Base-by-base conservation (phyloP, 2,113 vertebrate species). In the Caretta caretta region DNA sequence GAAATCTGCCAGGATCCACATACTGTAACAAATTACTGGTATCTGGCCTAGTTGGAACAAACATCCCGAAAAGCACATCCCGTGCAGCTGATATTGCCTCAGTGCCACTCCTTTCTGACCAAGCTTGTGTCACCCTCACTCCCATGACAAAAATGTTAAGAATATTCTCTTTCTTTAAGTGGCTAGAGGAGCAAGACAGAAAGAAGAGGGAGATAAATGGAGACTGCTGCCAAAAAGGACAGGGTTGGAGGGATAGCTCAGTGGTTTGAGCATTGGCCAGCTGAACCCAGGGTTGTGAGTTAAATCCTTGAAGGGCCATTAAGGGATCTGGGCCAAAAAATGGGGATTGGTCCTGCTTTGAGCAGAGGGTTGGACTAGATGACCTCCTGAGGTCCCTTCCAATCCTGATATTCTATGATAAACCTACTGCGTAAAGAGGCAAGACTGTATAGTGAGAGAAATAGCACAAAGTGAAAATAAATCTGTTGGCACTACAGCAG, bases 41-140 rank as follows among this genome's bases (percentile, higher is more conserved):
- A 94, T 95, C 93, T 95, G 95, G 95, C 35, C 29, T 92, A 91
- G 89, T 17, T 96, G 72, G 29, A 94, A n/a, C 51, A 84, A 94
- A 92, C 78, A 92, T 56, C 16, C 4, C 3, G 6, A 72, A 96
- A 97, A 82, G 14, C 78, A 19, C 1, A 35, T 82, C 16, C 59
- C 50, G 11, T 9, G 57, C 13, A 48, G 4, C 25, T 86, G 92
- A 94, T 24, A 53, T 90, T 72, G 35, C 50, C 38, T 56, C 16
- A 87, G 10, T 24, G 6, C 1, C 24, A 27, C 80, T 89, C 81
- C 93, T 94, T 84, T 17, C 90, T 56, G 79, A 80, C 91, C 16
- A 11, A 3, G 14, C 25, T 49, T 62, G 50, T 84, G 65, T 4
- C 56, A 42, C 2, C 1, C 31, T 90, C 56, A 79, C 22, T 82